These are phyloP conservation scores for Xiphophorus couchianus DNA, from an alignment of 2,113 vertebrate species.

Conservation along the genomic window DNA sequence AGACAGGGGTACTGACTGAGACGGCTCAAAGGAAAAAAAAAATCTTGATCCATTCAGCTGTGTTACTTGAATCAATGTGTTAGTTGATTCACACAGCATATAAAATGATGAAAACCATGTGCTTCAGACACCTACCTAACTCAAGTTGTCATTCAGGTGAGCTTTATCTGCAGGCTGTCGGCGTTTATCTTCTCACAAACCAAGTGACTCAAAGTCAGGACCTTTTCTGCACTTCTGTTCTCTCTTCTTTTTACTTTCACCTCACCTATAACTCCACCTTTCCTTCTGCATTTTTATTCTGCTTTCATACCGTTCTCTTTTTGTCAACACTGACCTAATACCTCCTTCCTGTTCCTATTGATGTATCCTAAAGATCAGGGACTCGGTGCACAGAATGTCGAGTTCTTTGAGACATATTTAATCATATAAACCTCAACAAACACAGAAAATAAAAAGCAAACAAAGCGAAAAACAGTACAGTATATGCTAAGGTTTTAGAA, in stretches of 20 bases:
- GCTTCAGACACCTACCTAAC: neutral
- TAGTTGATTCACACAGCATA: neutral
- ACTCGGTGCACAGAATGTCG: constrained; percentile 34
- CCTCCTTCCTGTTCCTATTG: neutral
- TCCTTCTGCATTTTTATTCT: constrained; percentile 8
- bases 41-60: neutral
- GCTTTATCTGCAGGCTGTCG: constrained; percentile 15
- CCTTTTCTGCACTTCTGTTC: constrained; percentile 10
- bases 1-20: neutral
- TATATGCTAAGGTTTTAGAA: no score
- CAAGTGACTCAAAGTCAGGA: constrained; percentile 16
- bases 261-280: neutral
- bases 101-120: neutral
- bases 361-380: constrained; percentile 51
- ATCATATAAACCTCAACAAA: neutral
- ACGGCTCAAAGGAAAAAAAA: neutral
- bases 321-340: constrained; percentile 13
- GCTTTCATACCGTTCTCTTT: neutral
- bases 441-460: no score
- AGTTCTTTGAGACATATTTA: constrained; percentile 1
- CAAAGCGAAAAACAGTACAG: no score
- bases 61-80: neutral
- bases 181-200: constrained; percentile 5
- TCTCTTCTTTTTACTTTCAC: neutral
- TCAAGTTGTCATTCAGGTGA: neutral